Conservation (phyloP, 2,888 invertebrate genomes). For the Ecliptopera silaceata region DNA sequence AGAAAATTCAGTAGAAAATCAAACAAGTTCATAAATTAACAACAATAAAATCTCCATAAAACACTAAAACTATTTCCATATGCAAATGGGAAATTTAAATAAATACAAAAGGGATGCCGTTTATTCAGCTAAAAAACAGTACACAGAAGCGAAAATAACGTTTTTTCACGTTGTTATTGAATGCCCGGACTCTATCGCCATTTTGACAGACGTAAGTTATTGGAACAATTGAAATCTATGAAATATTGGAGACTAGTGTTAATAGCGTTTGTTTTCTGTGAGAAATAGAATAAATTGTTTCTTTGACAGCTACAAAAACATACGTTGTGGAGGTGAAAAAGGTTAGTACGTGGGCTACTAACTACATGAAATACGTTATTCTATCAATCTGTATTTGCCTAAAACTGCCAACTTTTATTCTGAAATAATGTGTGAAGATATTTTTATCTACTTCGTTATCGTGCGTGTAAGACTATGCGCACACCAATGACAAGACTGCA, state of each 20-base stretch:
- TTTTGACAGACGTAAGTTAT: slow-evolving; percentile 62
- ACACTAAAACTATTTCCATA: slow-evolving; percentile 45
- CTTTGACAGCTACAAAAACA: slow-evolving; percentile 10
- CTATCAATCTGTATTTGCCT: too few relatives aligned
- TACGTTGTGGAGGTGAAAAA: neutral
- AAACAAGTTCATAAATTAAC: slow-evolving; percentile 29
- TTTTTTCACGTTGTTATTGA: slow-evolving; percentile 41
- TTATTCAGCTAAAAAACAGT: slow-evolving; percentile 31
- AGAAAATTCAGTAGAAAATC: slow-evolving; percentile 11
- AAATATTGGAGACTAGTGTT: slow-evolving; percentile 56
- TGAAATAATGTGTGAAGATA: too few relatives aligned
- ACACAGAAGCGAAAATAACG: slow-evolving; percentile 37
- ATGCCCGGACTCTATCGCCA: slow-evolving; percentile 47
- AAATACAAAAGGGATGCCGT: slow-evolving; percentile 42
- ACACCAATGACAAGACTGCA: too few relatives aligned
- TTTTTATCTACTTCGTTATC: too few relatives aligned
- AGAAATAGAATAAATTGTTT: slow-evolving; percentile 36
- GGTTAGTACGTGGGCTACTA: neutral
- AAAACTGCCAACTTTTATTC: too few relatives aligned
- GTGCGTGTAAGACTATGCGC: too few relatives aligned
- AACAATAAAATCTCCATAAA: slow-evolving; percentile 31
- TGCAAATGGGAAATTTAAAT: slow-evolving; percentile 47
- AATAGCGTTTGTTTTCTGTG: slow-evolving; percentile 40
- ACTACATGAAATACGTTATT: too few relatives aligned
- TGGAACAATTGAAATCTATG: slow-evolving; percentile 55